A percentile compares a stretch with the other conserved stretches of the same genome.
These are phyloP conservation scores for Thryonomys swinderianus DNA, from an alignment of 2,113 vertebrate genomes.

Conservation along the genomic window DNA sequence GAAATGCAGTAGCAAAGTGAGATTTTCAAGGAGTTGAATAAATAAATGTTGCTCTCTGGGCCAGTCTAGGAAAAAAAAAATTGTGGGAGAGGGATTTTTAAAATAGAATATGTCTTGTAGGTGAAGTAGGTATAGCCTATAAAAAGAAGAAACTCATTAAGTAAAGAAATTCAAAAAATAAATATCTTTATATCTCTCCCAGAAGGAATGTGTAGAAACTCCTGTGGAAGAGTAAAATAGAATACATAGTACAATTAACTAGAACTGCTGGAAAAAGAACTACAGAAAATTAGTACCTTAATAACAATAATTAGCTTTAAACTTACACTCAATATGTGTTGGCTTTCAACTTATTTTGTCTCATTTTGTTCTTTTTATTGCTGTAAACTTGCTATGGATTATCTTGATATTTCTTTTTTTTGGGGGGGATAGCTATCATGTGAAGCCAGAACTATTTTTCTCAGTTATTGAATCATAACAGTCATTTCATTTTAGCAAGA, in stretches of 20 bases:
- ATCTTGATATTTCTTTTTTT: not conserved
- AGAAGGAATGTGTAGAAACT: conserved; percentile 36
- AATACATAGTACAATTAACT: conserved; percentile 42
- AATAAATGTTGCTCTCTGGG: conserved; percentile 43
- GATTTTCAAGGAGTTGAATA: conserved; percentile 43
- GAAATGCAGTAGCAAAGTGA: not conserved
- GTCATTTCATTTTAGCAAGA: conserved; percentile 47
- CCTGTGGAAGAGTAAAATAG: conserved; percentile 48
- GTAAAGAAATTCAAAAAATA: conserved; percentile 68
- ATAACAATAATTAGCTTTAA: conserved; percentile 64
- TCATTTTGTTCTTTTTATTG: conserved; percentile 58
- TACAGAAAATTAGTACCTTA: conserved; percentile 58
- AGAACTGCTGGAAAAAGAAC: not conserved
- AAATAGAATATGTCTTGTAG: conserved; percentile 60
- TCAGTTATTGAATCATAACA: conserved; percentile 46
- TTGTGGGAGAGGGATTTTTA: conserved; percentile 39
- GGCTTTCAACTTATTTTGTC: conserved; percentile 56
- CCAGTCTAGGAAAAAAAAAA: conserved; percentile 52
- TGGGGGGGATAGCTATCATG: not conserved
- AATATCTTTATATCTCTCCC: conserved; percentile 61
- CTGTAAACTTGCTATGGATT: not conserved
- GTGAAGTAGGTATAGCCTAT: conserved; percentile 56
- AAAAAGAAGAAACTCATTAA: conserved; percentile 68
- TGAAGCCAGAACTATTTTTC: conserved; percentile 13
- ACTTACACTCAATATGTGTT: not conserved